These are phyloP conservation scores for Blennius ocellaris DNA, from an alignment of 2,113 vertebrate species.

Conservation along the genomic window DNA sequence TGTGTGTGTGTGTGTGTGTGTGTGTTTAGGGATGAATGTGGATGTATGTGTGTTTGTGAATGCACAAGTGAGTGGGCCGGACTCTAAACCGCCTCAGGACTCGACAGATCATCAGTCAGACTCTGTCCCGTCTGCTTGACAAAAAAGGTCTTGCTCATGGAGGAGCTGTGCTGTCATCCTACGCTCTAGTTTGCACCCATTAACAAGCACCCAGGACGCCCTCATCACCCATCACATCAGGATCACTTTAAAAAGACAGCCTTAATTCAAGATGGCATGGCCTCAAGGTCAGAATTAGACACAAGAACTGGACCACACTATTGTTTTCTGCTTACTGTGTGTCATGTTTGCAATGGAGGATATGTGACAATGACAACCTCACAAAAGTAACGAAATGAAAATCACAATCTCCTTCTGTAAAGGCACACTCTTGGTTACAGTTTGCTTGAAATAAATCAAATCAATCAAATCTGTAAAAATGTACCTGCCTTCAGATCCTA, in stretches of 20 bases:
- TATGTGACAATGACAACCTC: conserved; percentile 1
- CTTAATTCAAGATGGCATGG: conserved; percentile 43
- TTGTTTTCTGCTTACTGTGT: conserved; percentile 34
- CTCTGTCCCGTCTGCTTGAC: conserved; percentile 60
- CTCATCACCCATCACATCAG: conserved; percentile 49
- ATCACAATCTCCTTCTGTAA: too few relatives aligned
- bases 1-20: conserved; percentile 2
- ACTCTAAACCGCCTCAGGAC: conserved; percentile 52
- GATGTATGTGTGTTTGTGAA: conserved; percentile 11
- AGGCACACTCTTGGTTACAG: too few relatives aligned
- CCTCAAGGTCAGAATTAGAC: conserved; percentile 61
- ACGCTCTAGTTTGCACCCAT: conserved; percentile 46
- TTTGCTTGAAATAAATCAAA: too few relatives aligned
- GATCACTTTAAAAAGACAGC: conserved; percentile 43
- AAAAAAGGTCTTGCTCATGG: conserved; percentile 49
- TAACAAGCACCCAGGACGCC: conserved; percentile 51
- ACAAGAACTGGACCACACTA: conserved; percentile 14
- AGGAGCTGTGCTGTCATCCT: conserved; percentile 48
- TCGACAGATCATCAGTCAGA: conserved; percentile 55
- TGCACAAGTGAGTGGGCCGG: conserved; percentile 18
- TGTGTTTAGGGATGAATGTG: not conserved
- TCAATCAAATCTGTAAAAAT: too few relatives aligned
- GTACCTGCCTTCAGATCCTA: too few relatives aligned
- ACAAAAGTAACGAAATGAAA: too few relatives aligned
- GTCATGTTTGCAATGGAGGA: conserved; percentile 12